These are phyloP conservation scores for Acleris emargana DNA, from an alignment of 2,888 invertebrate species.

Conservation along the genomic window DNA sequence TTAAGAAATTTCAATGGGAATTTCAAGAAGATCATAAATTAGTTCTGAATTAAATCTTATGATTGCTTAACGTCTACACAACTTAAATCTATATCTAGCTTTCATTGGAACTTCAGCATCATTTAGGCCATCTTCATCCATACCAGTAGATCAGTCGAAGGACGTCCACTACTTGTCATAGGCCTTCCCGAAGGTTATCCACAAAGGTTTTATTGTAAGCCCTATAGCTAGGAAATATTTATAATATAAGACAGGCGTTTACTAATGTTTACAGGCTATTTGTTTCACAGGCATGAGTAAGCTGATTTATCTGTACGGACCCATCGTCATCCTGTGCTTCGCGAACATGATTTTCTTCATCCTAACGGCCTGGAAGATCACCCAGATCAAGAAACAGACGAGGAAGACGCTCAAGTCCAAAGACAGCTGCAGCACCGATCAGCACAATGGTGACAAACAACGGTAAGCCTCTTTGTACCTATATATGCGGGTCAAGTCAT, in stretches of 20 bases:
- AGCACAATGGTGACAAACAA: constrained; percentile 66
- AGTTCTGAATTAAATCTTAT: too few species aligned
- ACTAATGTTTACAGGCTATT: neutral
- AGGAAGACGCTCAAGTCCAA: constrained; percentile 58
- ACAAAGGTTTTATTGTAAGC: neutral
- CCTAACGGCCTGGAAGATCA: constrained; percentile 67
- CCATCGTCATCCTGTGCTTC: constrained; percentile 65
- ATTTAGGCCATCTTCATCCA: neutral
- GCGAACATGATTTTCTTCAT: constrained; percentile 70
- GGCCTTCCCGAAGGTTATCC: too few species aligned
- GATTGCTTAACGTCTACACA: too few species aligned
- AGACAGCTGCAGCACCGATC: constrained; percentile 67
- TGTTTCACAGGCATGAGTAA: constrained; percentile 62
- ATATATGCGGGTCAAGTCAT: neutral
- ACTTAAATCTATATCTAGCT: too few species aligned
- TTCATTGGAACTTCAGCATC: too few species aligned
- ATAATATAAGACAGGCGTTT: neutral
- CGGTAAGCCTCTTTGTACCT: constrained; percentile 57
- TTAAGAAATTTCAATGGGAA: too few species aligned
- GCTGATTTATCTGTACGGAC: constrained; percentile 69
- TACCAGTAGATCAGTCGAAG: neutral
- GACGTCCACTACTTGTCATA: too few species aligned
- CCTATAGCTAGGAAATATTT: neutral
- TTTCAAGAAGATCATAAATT: too few species aligned
- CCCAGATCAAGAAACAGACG: constrained; percentile 67